phyloP scores from a whole-genome alignment of 2,888 invertebrate genomes.

The Drosophila putrida region DNA sequence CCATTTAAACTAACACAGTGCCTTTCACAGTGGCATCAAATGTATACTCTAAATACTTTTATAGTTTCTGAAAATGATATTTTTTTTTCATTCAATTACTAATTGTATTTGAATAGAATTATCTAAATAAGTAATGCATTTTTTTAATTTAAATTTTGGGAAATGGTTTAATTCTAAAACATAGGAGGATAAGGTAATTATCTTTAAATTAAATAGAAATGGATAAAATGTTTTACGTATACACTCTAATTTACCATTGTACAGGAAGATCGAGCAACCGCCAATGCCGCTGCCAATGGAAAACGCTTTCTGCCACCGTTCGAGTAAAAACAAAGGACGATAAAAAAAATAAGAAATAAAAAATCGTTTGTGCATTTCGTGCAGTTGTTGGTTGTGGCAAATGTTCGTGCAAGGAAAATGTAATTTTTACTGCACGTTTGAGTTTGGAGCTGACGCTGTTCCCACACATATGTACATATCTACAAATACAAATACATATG shows the following conservation, averaged over 20 bases:
- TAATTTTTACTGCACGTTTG: conserved; percentile 75
- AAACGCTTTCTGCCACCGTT: conserved; percentile 48
- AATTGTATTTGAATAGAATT: not conserved
- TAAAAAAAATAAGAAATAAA: conserved; percentile 22
- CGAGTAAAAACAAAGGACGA: conserved; percentile 57
- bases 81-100: not conserved
- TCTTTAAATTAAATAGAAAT: not conserved
- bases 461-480: conserved; percentile 2
- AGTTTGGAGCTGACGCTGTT: conserved; percentile 26
- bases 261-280: conserved; percentile 15
- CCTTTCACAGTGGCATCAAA: conserved; percentile 53
- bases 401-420: conserved; percentile 77
- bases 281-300: conserved; percentile 52
- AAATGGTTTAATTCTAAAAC: not conserved
- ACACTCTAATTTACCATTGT: conserved; percentile 27
- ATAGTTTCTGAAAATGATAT: too few species aligned
- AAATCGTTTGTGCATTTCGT: conserved; percentile 71
- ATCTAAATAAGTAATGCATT: not conserved
- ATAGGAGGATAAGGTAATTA: not conserved
- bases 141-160: not conserved
- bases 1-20: conserved; percentile 62
- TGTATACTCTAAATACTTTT: not conserved
- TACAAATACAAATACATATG: conserved; percentile 1
- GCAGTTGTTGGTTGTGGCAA: conserved; percentile 71
- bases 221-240: not conserved